Base-by-base conservation (phyloP, 2,113 vertebrate genomes). In the Hyla sarda region DNA sequence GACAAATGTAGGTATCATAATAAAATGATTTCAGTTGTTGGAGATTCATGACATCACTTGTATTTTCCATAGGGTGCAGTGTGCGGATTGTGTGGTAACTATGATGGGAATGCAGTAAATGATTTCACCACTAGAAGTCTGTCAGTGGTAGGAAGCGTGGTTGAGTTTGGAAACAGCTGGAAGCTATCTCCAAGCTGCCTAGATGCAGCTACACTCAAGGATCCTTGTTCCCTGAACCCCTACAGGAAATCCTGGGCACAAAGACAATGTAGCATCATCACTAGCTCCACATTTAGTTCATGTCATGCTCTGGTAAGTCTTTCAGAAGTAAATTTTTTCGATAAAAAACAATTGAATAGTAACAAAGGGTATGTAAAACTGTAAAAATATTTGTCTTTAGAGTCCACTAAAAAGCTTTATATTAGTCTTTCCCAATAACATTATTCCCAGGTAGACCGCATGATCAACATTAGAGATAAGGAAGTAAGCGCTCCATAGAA, bases 151-250 rank as follows among this genome's bases (percentile, higher is more conserved):
- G 89, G 93, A 16, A 83, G 93, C 7, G 89, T 87, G 0, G 88
- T 93, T 16, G 95, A 96, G 85, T 96, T 96, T 8, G 95, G 93
- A 84, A 95, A 95, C 90, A 95, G 95, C 88, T 96, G 95, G 95
- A 96, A 96, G 75, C 86, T 92, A 62, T 95, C 95, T 0, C 92
- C 93, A 3, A 85, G 91, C 0, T 96, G 95, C 84, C 92, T 92
- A 0, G 92, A 95, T 25, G 93, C 93, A 73, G 23, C 0, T 16
- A 88, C 25, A 2, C 17, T 89, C 86, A 88, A 84, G 60, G 91
- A 96, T 56, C 90, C 95, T 0, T 96, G 95, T 82, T 82, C 85
- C 0, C 79, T 91, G 75, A 95, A 95, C 88, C 92, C 91, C 0
- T 92, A 94, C 62, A 90, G 95, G 67, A 94, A 90, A 82, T 89